Evolutionary conservation across 2,888 invertebrate species (phyloP), one percentile per base, ranked within the genome.

Genomic region (Acanthococcus lagerstroemiae): DNA sequence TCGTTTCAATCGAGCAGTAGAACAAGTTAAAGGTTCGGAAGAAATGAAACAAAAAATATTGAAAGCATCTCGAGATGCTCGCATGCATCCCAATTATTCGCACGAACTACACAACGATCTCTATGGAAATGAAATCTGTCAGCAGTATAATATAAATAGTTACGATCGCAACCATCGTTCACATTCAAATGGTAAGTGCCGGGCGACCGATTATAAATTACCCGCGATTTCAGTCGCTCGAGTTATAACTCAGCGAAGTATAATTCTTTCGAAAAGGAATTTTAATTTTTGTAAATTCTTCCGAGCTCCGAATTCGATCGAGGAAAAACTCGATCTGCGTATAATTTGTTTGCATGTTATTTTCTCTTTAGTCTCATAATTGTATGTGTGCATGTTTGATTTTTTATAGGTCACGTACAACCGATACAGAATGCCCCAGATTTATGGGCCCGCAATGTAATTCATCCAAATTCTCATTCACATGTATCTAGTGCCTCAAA

Each of bases 21-120:
- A 88, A 76, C 85, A 86, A 79, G 80, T 87, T 60, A 87, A 87
- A 76, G 84, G 85, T 60, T 80, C 82, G 71, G 79, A 81, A 66
- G 86, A 86, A 73, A 79, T 83, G 71, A 80, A 83, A 71, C 84
- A 85, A 72, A 83, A 83, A 74, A 82, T 87, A 67, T 81, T 86
- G 55, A 77, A 80, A 56, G 84, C 86, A 27, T 84, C 86, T 67
- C 79, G 80, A 73, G 82, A 83, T 72, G 80, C 81, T 55, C 79
- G 82, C 71, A 78, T 81, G 73, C 79, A 77, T 71, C 80, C 80
- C 71, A 81, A 81, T 71, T 81, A 82, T 73, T 81, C 81, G 65
- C 77, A 79, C 70, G 82, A 82, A 75, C 76, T 82, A 70, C 79
- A 77, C 68, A 74, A 71, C 72, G 75, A 73, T 65, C 72, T 70